These are phyloP conservation scores for Stenchaetothrips biformis DNA, from an alignment of 2,888 invertebrate species.

Conservation along the genomic window DNA sequence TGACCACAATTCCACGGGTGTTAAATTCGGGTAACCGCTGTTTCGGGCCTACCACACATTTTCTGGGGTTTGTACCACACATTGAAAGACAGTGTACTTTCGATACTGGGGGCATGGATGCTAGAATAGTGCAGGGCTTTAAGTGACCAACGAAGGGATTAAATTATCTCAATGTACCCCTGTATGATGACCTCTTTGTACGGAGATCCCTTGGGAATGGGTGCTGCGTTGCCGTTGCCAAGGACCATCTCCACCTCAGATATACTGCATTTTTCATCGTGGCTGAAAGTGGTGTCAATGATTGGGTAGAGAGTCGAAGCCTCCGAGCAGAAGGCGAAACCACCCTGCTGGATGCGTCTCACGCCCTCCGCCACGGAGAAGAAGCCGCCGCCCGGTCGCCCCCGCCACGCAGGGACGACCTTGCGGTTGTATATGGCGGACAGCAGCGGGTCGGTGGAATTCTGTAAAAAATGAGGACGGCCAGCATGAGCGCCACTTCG, in stretches of 20 bases:
- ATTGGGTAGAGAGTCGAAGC: background rate
- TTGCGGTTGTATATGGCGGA: background rate
- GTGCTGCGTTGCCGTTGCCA: background rate
- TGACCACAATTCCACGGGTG: too few relatives aligned
- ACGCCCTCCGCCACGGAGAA: conserved; percentile 3
- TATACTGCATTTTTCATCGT: background rate
- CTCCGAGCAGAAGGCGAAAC: conserved; percentile 18
- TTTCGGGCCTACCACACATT: too few relatives aligned
- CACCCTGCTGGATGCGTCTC: background rate
- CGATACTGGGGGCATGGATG: too few relatives aligned
- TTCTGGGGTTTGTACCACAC: too few relatives aligned
- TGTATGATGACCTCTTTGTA: background rate
- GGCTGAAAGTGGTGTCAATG: background rate
- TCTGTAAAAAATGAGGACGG: background rate
- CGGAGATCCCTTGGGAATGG: background rate
- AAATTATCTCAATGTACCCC: background rate
- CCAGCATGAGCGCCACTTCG: too few relatives aligned
- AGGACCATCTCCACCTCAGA: background rate
- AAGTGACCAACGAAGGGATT: too few relatives aligned
- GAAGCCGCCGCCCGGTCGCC: background rate
- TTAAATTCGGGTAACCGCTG: too few relatives aligned
- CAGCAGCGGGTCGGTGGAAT: background rate
- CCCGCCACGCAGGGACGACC: background rate
- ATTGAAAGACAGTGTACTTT: too few relatives aligned
- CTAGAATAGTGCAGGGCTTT: too few relatives aligned